Conservation (phyloP, 2,113 vertebrate genomes). For the Tyto alba region DNA sequence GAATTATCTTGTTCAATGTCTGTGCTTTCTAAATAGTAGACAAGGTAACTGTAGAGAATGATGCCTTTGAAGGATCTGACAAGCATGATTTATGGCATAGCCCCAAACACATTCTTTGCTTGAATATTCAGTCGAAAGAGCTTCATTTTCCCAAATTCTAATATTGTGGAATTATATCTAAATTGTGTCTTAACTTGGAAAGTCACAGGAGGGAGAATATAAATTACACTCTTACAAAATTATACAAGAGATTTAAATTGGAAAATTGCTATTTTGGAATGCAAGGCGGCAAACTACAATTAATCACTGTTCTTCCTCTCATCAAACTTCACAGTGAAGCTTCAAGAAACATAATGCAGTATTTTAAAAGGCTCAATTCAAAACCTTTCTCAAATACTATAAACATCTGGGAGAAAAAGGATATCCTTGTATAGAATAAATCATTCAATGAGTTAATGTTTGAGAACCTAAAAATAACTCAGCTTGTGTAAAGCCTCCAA, state of each 20-base stretch:
- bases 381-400: slow-evolving; percentile 26
- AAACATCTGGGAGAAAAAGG: not conserved
- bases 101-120: slow-evolving; percentile 58
- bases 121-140: slow-evolving; percentile 63
- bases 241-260: slow-evolving; percentile 64
- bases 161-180: slow-evolving; percentile 68
- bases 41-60: slow-evolving; percentile 64
- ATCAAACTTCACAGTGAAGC: slow-evolving; percentile 47
- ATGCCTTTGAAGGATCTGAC: slow-evolving; percentile 71
- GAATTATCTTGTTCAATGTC: slow-evolving; percentile 66
- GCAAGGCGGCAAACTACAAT: slow-evolving; percentile 65
- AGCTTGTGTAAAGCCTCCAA: not conserved
- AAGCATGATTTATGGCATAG: slow-evolving; percentile 74
- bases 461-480: not conserved
- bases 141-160: slow-evolving; percentile 64
- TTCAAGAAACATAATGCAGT: slow-evolving; percentile 42
- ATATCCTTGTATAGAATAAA: slow-evolving; percentile 21
- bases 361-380: slow-evolving; percentile 28
- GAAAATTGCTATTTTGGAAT: slow-evolving; percentile 74
- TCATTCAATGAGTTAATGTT: slow-evolving; percentile 21
- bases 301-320: slow-evolving; percentile 65
- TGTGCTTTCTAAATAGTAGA: slow-evolving; percentile 72
- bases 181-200: slow-evolving; percentile 64
- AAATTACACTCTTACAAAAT: slow-evolving; percentile 67
- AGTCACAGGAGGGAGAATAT: slow-evolving; percentile 50